A percentile compares a stretch with the other conserved stretches of the same genome.
Evolutionary conservation across 1,140 invertebrate species (phyloP).

Genomic region (Cataglyphis hispanica): DNA sequence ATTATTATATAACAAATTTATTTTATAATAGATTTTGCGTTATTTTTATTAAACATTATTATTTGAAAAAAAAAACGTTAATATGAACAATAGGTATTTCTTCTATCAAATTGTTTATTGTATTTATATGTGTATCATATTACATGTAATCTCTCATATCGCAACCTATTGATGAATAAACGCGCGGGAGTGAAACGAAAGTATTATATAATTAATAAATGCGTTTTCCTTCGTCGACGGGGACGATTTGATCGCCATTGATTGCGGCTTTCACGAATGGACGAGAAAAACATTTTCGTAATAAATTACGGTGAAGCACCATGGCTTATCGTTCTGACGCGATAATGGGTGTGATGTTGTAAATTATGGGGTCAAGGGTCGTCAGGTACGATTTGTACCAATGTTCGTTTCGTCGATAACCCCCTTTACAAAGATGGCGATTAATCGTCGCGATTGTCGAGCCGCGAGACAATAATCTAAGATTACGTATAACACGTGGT

Average conservation of each 20-base stretch:
- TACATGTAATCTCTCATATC: not conserved
- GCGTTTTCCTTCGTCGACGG: not conserved
- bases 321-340: constrained; percentile 63
- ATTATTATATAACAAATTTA: not conserved
- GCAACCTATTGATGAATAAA: not conserved
- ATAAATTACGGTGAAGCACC: constrained; percentile 62
- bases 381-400: constrained; percentile 68
- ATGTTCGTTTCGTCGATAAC: constrained; percentile 71
- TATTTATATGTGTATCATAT: not conserved
- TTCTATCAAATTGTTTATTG: not conserved
- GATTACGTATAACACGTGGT: constrained; percentile 35
- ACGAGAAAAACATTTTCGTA: constrained; percentile 52
- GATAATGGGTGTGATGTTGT: constrained; percentile 53
- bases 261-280: constrained; percentile 24
- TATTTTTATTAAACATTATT: not conserved
- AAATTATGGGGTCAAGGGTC: constrained; percentile 62
- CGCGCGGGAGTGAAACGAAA: not conserved
- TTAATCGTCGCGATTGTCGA: constrained; percentile 63
- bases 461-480: constrained; percentile 67
- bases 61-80: not conserved
- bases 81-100: not conserved
- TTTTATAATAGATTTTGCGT: not conserved
- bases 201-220: constrained; percentile 13
- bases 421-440: constrained; percentile 54
- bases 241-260: not conserved